Evolutionary conservation across 1,140 invertebrate genomes (phyloP).

Genomic region (Pygmarrhopalites habei): DNA sequence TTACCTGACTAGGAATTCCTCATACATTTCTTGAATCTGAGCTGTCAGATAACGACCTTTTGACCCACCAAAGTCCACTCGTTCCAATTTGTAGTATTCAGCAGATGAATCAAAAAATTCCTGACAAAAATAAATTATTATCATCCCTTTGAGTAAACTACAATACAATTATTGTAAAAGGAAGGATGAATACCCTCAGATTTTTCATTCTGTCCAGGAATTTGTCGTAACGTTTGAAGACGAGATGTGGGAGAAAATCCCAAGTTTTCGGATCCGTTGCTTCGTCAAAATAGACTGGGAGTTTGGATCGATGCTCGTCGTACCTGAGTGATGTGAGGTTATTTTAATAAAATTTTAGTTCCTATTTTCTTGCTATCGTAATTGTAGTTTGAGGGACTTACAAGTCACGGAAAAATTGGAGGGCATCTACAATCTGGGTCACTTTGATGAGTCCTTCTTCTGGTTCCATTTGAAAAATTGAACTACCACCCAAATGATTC

Average conservation of each 20-base stretch:
- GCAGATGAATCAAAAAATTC: constrained; percentile 11
- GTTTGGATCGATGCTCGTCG: constrained; percentile 27
- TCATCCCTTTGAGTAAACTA: too few species aligned
- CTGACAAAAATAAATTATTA: too few species aligned
- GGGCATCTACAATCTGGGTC: constrained; percentile 59
- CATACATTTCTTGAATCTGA: not conserved
- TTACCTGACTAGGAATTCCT: constrained; percentile 10
- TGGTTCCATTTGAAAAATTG: constrained; percentile 84
- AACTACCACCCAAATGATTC: constrained; percentile 41
- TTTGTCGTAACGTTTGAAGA: constrained; percentile 76
- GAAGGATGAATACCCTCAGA: not conserved
- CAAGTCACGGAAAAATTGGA: constrained; percentile 57
- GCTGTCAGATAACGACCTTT: not conserved
- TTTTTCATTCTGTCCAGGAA: constrained; percentile 66
- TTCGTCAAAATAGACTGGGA: constrained; percentile 33
- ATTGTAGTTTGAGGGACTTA: too few species aligned
- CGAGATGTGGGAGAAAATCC: constrained; percentile 81
- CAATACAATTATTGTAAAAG: too few species aligned
- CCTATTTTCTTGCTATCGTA: not conserved
- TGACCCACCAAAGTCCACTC: constrained; percentile 7
- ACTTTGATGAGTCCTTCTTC: constrained; percentile 75
- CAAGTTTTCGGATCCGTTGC: constrained; percentile 47
- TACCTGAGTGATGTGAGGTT: not conserved
- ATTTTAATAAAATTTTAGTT: too few species aligned
- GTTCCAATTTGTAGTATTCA: constrained; percentile 12